Evolutionary conservation across 2,113 vertebrate genomes (phyloP).

Genomic region (Cercopithecus mona): DNA sequence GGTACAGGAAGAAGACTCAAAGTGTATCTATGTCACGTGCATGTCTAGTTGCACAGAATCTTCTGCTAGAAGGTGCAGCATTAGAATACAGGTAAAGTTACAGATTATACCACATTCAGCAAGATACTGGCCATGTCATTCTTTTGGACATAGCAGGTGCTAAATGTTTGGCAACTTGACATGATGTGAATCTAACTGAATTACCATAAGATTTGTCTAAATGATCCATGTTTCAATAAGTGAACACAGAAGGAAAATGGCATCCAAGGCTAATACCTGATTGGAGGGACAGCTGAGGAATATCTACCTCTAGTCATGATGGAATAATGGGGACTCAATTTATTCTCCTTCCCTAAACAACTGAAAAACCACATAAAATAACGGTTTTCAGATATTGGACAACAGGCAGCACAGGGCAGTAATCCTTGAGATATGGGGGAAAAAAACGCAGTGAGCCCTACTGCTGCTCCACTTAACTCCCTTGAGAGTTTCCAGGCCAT

Average conservation of each 20-base stretch:
- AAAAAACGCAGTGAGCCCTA: background rate
- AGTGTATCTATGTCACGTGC: background rate
- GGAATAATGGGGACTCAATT: background rate
- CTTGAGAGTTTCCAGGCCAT: background rate
- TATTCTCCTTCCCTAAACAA: background rate
- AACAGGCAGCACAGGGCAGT: background rate
- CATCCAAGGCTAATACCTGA: background rate
- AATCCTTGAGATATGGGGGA: background rate
- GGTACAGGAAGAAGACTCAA: background rate
- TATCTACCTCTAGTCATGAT: background rate
- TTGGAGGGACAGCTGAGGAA: background rate
- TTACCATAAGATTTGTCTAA: slow-evolving; percentile 10
- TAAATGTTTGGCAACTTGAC: background rate
- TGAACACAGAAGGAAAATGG: background rate
- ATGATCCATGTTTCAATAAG: slow-evolving; percentile 11
- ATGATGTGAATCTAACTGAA: background rate
- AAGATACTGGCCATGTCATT: background rate
- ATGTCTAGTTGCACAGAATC: background rate
- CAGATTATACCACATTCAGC: background rate
- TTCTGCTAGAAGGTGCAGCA: background rate
- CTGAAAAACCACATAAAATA: background rate
- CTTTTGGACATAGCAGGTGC: background rate
- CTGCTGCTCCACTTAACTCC: background rate
- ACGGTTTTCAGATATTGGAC: background rate
- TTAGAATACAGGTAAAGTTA: background rate